These are phyloP conservation scores for Melanostoma scalare DNA, from an alignment of 2,888 invertebrate species.

Conservation along the genomic window DNA sequence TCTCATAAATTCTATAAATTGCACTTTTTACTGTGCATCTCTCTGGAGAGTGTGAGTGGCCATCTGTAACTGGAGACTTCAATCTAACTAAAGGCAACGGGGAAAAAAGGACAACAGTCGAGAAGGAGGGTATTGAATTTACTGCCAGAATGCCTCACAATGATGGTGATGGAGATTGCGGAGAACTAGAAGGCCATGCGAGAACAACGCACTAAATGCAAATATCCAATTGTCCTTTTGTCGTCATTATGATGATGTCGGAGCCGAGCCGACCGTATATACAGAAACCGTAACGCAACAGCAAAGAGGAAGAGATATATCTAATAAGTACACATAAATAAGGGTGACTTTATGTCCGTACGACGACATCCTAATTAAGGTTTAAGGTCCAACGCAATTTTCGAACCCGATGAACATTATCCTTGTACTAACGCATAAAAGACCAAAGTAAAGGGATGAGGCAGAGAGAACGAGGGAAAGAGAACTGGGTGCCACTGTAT, in stretches of 20 bases:
- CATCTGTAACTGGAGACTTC: slow-evolving; percentile 6
- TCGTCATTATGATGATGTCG: slow-evolving; percentile 61
- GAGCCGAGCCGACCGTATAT: background rate
- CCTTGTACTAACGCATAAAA: slow-evolving; percentile 43
- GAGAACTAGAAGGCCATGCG: background rate
- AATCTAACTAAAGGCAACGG: slow-evolving; percentile 3
- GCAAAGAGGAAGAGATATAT: slow-evolving; percentile 41
- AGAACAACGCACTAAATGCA: slow-evolving; percentile 56
- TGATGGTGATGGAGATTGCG: background rate
- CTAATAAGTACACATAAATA: slow-evolving; percentile 73
- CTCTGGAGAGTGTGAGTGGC: background rate
- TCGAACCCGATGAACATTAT: slow-evolving; percentile 71
- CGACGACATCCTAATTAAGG: slow-evolving; percentile 73
- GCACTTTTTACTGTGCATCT: slow-evolving; percentile 53
- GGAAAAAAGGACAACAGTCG: slow-evolving; percentile 19
- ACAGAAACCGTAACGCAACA: background rate
- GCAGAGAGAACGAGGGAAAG: background rate
- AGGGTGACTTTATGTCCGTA: slow-evolving; percentile 70
- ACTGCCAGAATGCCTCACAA: slow-evolving; percentile 37
- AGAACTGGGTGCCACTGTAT: background rate
- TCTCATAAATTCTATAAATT: slow-evolving; percentile 65
- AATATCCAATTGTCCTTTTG: slow-evolving; percentile 69
- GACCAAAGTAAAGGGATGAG: background rate
- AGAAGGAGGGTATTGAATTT: slow-evolving; percentile 68
- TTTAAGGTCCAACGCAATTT: slow-evolving; percentile 73